A percentile compares a stretch with the other conserved stretches of the same genome.
Evolutionary conservation across 1,140 invertebrate species (phyloP).

Genomic region (Drusus annulatus): DNA sequence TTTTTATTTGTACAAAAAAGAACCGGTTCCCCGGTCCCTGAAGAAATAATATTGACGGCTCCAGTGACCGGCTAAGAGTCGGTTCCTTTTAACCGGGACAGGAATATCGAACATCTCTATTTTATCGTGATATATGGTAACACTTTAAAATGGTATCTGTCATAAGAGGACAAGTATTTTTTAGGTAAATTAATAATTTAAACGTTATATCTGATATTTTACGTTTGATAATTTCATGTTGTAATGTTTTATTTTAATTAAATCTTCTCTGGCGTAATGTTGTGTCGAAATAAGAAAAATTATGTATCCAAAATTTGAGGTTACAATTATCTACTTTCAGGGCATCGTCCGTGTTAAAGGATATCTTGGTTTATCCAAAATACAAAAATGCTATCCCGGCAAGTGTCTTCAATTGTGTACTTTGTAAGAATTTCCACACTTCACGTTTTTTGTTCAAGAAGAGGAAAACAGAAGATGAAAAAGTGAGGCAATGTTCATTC

Average conservation of each 20-base stretch:
- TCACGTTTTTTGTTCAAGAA: slow-evolving; percentile 43
- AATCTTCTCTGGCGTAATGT: not conserved
- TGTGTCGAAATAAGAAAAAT: not conserved
- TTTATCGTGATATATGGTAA: no score
- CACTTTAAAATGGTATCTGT: slow-evolving; percentile 36
- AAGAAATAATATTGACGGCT: no score
- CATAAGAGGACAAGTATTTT: slow-evolving; percentile 36
- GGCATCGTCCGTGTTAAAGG: slow-evolving; percentile 3
- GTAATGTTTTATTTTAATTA: not conserved
- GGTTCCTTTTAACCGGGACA: no score
- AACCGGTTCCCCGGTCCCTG: no score
- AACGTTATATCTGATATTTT: not conserved
- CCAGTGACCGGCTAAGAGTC: no score
- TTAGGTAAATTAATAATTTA: slow-evolving; percentile 20
- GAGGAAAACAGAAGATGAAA: slow-evolving; percentile 49
- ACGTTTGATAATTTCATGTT: not conserved
- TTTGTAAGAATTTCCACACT: slow-evolving; percentile 38
- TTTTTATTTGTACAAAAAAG: no score
- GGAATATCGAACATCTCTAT: no score
- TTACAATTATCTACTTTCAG: slow-evolving; percentile 16
- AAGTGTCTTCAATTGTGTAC: not conserved
- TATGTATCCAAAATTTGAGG: slow-evolving; percentile 2
- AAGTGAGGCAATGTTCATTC: slow-evolving; percentile 8
- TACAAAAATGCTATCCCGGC: not conserved
- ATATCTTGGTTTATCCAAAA: slow-evolving; percentile 7